Evolutionary conservation across 2,888 invertebrate genomes (phyloP), one percentile per base, ranked within the genome.

Genomic region (Leucania comma): DNA sequence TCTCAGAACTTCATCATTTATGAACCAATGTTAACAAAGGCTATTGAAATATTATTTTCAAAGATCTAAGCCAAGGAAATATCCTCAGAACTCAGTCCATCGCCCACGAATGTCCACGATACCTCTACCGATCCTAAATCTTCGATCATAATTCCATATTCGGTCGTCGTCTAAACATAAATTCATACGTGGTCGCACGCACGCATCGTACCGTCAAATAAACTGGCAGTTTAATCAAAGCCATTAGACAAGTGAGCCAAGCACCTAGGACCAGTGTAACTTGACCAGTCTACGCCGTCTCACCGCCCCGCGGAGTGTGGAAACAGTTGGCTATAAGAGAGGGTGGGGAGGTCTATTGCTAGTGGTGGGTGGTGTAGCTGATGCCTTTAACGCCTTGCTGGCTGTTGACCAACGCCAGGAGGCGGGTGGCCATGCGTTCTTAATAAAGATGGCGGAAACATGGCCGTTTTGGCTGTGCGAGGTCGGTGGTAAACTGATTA

Each of bases 191-290:
- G 94, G 94, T 88, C 91, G 92, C 92, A 92, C 91, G 92, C 91
- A 93, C 94, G 94, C 95, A 95, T 91, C 94, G 92, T 93, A 95
- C 93, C 95, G 95, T 95, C 95, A 94, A 95, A 95, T 95, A 95
- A 95, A 95, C 95, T 95, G 95, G 94, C 95, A 95, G 95, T 95
- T 95, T 95, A 95, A 95, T 95, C 95, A 95, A 95, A 95, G 92
- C 94, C 94, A 95, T 95, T 95, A 95, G 95, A 95, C 95, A 94
- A 95, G 94, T 95, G 95, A 95, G 94, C 94, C 94, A 94, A 94
- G 93, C 92, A 92, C 90, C 94, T 89, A 88, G 86, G 83, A 85
- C 93, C 93, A 89, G 73, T 69, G 24, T 88, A 89, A 78, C 75
- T 38, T 88, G 95, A 90, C 80, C 93, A 88, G 89, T 90, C 90